phyloP scores from a whole-genome alignment of 2,113 vertebrate genomes.

The Chloropsis hardwickii region DNA sequence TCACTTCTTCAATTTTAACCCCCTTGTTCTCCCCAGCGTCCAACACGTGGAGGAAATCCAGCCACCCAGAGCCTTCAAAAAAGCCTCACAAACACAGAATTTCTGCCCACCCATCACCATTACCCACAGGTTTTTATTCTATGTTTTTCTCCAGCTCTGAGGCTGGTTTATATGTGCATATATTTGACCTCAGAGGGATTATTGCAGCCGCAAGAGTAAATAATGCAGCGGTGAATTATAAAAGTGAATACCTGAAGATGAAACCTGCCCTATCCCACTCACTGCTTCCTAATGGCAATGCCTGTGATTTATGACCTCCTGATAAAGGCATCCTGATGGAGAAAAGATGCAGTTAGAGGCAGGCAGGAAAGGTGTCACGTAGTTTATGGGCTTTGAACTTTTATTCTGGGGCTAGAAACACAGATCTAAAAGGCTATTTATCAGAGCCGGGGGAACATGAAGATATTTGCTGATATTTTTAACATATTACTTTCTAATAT shows the following conservation, averaged over 20 bases:
- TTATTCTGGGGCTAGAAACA: conserved; percentile 3
- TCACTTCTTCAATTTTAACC: not conserved
- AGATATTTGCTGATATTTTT: not conserved
- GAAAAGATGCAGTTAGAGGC: not conserved
- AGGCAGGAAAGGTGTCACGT: not conserved
- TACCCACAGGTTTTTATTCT: not conserved
- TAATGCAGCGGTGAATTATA: not conserved
- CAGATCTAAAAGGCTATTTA: not conserved
- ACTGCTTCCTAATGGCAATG: not conserved
- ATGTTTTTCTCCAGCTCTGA: not conserved
- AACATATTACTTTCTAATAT: not conserved
- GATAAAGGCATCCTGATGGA: conserved; percentile 18
- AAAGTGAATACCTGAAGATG: conserved; percentile 3
- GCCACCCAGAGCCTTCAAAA: not conserved
- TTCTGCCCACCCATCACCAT: not conserved
- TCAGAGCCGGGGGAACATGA: not conserved
- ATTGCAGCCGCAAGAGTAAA: conserved; percentile 18
- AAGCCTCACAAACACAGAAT: not conserved
- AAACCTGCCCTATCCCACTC: not conserved
- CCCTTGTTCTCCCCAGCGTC: not conserved
- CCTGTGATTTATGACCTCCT: conserved; percentile 45
- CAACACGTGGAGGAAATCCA: not conserved
- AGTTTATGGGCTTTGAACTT: conserved; percentile 7
- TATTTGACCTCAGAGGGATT: not conserved
- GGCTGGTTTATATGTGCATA: not conserved